Conservation (phyloP, 2,888 invertebrate species). For the Hemithea aestivaria region DNA sequence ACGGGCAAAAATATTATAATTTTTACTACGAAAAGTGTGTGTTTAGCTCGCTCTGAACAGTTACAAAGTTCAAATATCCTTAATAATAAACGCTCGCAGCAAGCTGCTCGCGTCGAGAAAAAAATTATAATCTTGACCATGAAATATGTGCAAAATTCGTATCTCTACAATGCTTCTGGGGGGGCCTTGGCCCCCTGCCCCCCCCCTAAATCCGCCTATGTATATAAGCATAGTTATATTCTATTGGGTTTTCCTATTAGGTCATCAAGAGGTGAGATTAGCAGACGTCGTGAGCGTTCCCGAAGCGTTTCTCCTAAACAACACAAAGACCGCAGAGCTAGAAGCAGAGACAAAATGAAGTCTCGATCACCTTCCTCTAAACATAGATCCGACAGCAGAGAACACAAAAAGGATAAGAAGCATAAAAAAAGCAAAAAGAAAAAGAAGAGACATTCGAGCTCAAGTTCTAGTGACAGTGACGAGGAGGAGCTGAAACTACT, state of each 20-base stretch:
- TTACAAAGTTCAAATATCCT: no score
- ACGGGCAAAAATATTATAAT: no score
- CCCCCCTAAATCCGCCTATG: no score
- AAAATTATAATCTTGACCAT: no score
- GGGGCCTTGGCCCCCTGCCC: no score
- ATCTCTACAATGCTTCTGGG: no score
- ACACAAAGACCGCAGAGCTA: constrained; percentile 32
- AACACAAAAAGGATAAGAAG: constrained; percentile 37
- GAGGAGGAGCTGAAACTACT: constrained; percentile 82
- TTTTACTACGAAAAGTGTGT: no score
- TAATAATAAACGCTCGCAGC: no score
- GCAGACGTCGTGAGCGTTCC: constrained; percentile 37
- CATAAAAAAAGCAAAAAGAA: constrained; percentile 56
- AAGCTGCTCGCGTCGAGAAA: no score
- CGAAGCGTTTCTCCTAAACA: constrained; percentile 42
- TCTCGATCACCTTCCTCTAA: constrained; percentile 29
- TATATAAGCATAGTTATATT: no score
- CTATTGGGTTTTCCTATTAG: constrained; percentile 27
- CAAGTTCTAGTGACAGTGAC: constrained; percentile 60
- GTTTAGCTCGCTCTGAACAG: no score
- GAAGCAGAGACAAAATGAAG: constrained; percentile 29
- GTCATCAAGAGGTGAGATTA: constrained; percentile 52
- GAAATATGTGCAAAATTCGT: no score
- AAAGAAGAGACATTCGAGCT: constrained; percentile 44
- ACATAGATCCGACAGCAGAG: constrained; percentile 43